Conservation (phyloP, 1,140 invertebrate species). For the Dreissena polymorpha region DNA sequence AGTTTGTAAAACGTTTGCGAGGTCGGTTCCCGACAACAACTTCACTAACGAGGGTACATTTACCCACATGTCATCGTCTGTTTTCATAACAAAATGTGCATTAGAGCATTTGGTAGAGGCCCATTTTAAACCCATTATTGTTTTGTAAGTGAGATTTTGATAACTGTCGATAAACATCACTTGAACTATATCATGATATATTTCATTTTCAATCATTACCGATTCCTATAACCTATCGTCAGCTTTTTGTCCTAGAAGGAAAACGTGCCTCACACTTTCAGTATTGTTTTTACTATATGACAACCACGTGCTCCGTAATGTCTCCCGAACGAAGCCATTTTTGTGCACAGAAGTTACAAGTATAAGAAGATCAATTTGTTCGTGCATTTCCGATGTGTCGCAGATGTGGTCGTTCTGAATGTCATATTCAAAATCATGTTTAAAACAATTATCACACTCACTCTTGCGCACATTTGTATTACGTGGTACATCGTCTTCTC, state of each 20-base stretch:
- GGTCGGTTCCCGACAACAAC: constrained; percentile 64
- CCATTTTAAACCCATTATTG: constrained; percentile 91
- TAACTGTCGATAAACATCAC: constrained; percentile 90
- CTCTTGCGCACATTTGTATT: no score
- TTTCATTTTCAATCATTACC: constrained; percentile 81
- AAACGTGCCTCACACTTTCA: constrained; percentile 49
- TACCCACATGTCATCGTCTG: no score
- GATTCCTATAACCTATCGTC: constrained; percentile 2
- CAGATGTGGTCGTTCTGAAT: no score
- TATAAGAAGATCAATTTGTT: constrained; percentile 45
- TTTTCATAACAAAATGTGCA: no score
- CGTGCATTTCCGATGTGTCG: no score
- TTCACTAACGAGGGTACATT: no score
- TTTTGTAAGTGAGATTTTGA: constrained; percentile 92
- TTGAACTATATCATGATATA: constrained; percentile 87
- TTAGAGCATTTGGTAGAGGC: constrained; percentile 83
- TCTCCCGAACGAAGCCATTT: constrained; percentile 20
- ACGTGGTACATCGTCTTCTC: no score
- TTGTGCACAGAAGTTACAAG: constrained; percentile 37
- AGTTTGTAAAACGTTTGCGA: neutral
- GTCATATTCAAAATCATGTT: no score
- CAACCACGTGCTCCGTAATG: constrained; percentile 64
- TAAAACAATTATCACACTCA: no score
- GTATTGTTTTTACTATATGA: constrained; percentile 60
- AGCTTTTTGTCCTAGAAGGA: constrained; percentile 49